These are phyloP conservation scores for Drosophila imparisetae DNA, from an alignment of 2,888 invertebrate genomes.

Conservation along the genomic window DNA sequence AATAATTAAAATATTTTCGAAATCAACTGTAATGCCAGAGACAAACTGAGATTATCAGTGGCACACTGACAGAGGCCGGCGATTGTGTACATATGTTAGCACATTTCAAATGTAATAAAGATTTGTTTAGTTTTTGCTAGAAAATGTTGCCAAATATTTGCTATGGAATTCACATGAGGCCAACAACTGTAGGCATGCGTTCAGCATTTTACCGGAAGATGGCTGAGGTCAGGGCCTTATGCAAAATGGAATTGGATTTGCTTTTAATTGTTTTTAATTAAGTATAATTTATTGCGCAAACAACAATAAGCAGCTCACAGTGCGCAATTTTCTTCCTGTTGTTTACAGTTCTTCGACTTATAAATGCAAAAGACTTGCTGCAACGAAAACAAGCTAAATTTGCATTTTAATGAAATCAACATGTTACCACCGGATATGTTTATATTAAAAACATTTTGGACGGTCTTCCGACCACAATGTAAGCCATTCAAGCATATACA, in stretches of 20 bases:
- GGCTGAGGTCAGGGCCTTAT: constrained; percentile 30
- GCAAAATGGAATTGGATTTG: constrained; percentile 71
- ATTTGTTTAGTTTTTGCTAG: constrained; percentile 69
- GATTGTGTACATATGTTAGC: constrained; percentile 55
- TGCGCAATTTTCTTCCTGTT: constrained; percentile 22
- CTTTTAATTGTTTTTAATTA: constrained; percentile 83
- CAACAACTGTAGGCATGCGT: constrained; percentile 4
- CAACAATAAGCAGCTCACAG: constrained; percentile 59
- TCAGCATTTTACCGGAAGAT: constrained; percentile 2
- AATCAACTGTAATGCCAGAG: constrained; percentile 56
- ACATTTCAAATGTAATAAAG: constrained; percentile 73
- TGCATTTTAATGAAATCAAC: constrained; percentile 63
- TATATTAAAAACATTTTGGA: constrained; percentile 12
- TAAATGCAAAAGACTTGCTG: constrained; percentile 18
- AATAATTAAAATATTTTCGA: constrained; percentile 67
- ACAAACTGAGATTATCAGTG: constrained; percentile 61
- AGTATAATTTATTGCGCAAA: constrained; percentile 79
- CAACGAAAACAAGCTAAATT: constrained; percentile 41
- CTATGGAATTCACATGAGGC: constrained; percentile 43
- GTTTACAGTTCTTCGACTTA: constrained; percentile 25
- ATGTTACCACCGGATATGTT: constrained; percentile 41
- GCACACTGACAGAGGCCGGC: constrained; percentile 5
- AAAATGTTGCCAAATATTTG: constrained; percentile 73
- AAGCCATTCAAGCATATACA: background rate
- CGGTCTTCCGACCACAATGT: background rate